Percentiles rank a stretch among this genome's conserved stretches.
phyloP scores from a whole-genome alignment of 2,113 vertebrate species.

The Calonectris borealis region DNA sequence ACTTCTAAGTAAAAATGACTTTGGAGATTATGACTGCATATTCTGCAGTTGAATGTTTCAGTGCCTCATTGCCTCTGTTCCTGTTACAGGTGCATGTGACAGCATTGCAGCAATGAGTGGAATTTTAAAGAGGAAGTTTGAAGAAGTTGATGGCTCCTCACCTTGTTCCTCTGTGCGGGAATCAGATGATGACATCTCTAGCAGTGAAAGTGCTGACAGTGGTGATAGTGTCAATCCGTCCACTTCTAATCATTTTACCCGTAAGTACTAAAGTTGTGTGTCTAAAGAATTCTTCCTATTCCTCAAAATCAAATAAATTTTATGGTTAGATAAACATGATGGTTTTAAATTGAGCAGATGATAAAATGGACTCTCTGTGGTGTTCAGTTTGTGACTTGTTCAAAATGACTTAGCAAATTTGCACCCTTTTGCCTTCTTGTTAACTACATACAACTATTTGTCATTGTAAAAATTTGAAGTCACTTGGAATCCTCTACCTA shows the following conservation, averaged over 20 bases:
- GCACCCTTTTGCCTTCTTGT: background rate
- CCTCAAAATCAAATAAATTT: background rate
- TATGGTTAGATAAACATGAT: background rate
- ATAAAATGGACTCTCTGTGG: background rate
- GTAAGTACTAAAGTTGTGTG: conserved; percentile 75
- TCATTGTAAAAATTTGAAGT: background rate
- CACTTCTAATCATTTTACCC: conserved; percentile 88
- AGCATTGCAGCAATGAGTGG: conserved; percentile 82
- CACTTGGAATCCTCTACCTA: background rate
- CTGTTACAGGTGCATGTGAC: conserved; percentile 75
- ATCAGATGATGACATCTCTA: conserved; percentile 95
- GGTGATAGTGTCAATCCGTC: conserved; percentile 97
- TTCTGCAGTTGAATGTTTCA: conserved; percentile 63
- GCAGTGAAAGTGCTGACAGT: conserved; percentile 97
- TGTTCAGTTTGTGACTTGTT: background rate
- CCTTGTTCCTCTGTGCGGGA: conserved; percentile 93
- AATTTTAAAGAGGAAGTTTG: conserved; percentile 95
- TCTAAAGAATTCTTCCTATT: background rate
- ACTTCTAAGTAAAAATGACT: conserved; percentile 31
- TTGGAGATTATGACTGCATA: conserved; percentile 67
- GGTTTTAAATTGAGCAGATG: background rate
- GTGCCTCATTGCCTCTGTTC: conserved; percentile 40
- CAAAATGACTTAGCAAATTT: background rate
- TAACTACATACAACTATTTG: background rate
- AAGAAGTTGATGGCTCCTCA: conserved; percentile 96